Evolutionary conservation across 1,140 invertebrate genomes (phyloP).

Genomic region (Telenomus remus): DNA sequence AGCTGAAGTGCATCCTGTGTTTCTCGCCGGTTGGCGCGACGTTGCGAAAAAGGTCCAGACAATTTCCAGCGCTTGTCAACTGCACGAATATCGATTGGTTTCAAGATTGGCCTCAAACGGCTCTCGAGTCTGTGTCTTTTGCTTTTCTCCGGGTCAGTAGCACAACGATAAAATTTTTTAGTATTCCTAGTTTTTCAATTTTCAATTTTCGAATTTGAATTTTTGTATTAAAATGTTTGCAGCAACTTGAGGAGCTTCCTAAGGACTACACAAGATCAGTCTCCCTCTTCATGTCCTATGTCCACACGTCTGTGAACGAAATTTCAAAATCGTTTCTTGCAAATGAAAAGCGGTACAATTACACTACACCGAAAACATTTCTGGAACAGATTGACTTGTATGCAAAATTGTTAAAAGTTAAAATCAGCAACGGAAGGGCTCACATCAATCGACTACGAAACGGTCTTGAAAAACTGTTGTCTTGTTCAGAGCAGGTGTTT

Average conservation of each 20-base stretch:
- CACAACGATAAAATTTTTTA: conserved; percentile 15
- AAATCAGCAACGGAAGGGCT: conserved; percentile 85
- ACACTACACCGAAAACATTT: conserved; percentile 97
- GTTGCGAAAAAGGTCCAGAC: conserved; percentile 87
- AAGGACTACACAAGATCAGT: conserved; percentile 75
- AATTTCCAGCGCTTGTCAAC: conserved; percentile 96
- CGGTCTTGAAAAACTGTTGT: conserved; percentile 90
- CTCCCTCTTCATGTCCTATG: conserved; percentile 92
- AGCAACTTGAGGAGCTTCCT: conserved; percentile 66
- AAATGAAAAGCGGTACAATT: conserved; percentile 95
- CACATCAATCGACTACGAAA: conserved; percentile 90
- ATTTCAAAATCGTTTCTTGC: conserved; percentile 87
- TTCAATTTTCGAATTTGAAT: background rate
- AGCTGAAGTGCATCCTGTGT: conserved; percentile 87
- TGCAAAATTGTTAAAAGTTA: conserved; percentile 85
- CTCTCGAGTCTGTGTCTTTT: conserved; percentile 90
- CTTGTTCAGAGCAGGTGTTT: conserved; percentile 87
- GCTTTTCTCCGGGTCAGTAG: conserved; percentile 80
- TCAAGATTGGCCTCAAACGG: conserved; percentile 95
- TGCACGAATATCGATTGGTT: conserved; percentile 97
- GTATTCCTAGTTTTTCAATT: no score
- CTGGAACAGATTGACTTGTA: conserved; percentile 95
- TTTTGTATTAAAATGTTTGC: conserved; percentile 18
- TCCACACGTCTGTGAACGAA: conserved; percentile 91
- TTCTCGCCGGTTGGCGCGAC: conserved; percentile 94